A percentile compares a stretch with the other conserved stretches of the same genome.
Evolutionary conservation across 2,113 vertebrate species (phyloP).

Genomic region (Apteryx mantelli): DNA sequence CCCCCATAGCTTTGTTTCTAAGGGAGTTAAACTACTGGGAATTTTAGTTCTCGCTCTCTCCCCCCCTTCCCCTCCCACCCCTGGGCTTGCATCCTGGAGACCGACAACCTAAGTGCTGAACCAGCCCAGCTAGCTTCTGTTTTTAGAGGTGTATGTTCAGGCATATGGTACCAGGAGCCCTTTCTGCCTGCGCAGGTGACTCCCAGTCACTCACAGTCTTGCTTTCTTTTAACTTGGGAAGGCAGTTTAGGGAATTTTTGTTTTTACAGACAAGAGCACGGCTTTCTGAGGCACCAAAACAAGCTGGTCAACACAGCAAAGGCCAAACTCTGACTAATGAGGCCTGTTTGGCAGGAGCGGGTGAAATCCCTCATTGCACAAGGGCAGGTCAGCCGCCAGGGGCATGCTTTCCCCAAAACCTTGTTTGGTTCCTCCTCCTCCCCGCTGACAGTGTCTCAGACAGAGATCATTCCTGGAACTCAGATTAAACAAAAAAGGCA

Average conservation of each 20-base stretch:
- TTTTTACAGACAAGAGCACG: neutral
- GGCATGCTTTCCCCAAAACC: neutral
- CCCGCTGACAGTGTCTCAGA: neutral
- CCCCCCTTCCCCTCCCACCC: too few relatives aligned
- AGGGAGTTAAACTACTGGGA: neutral
- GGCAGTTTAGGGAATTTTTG: neutral
- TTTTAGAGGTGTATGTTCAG: neutral
- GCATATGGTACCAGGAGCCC: neutral
- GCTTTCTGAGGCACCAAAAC: too few relatives aligned
- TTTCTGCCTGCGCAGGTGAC: too few relatives aligned
- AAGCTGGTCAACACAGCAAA: neutral
- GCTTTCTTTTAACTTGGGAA: neutral
- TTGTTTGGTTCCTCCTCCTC: neutral
- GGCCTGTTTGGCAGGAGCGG: too few relatives aligned
- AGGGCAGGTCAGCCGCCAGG: fast-evolving
- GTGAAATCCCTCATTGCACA: neutral
- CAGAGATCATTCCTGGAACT: neutral
- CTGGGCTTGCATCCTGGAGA: neutral
- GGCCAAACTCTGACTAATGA: neutral
- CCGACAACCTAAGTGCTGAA: neutral
- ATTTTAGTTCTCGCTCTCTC: neutral
- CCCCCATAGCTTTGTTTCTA: neutral
- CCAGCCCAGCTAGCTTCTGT: too few relatives aligned
- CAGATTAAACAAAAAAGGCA: neutral
- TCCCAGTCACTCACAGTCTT: too few relatives aligned